Conservation (phyloP, 2,797 vertebrate genomes). For the Dendrocincla fuliginosa region DNA sequence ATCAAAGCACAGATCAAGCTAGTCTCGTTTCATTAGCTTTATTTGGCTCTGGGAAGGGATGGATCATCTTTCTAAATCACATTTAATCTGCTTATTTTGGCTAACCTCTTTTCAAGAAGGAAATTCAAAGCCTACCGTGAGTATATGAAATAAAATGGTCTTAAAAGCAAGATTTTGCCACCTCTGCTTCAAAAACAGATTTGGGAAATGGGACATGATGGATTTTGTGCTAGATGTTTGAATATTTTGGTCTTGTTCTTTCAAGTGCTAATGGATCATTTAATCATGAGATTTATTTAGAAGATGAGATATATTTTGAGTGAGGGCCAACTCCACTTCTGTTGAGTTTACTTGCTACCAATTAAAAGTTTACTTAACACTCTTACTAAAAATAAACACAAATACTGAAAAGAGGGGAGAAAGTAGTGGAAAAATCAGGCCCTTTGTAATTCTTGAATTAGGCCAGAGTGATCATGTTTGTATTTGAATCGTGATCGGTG, state of each 20-base stretch:
- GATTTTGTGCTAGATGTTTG: background rate
- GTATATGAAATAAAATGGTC: background rate
- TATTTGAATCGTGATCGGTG: background rate
- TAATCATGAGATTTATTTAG: background rate
- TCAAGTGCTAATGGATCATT: background rate
- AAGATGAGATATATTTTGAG: background rate
- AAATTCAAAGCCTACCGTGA: constrained; percentile 33
- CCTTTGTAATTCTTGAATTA: background rate
- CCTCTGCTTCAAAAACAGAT: background rate
- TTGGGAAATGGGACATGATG: background rate
- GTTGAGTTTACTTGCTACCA: background rate
- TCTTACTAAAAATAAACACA: background rate
- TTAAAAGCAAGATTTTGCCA: constrained; percentile 18
- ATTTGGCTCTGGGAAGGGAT: constrained; percentile 80
- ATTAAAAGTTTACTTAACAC: background rate
- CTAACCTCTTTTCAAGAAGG: constrained; percentile 75
- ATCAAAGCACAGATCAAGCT: constrained; percentile 75
- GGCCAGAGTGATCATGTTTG: background rate
- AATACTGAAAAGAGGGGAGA: background rate
- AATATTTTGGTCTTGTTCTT: background rate
- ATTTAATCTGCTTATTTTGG: constrained; percentile 84
- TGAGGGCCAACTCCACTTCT: background rate
- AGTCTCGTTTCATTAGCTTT: constrained; percentile 83
- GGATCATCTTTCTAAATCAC: constrained; percentile 79
- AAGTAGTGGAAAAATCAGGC: background rate